Evolutionary conservation across 2,113 vertebrate species (phyloP).

Genomic region (Rhinoptilus africanus): DNA sequence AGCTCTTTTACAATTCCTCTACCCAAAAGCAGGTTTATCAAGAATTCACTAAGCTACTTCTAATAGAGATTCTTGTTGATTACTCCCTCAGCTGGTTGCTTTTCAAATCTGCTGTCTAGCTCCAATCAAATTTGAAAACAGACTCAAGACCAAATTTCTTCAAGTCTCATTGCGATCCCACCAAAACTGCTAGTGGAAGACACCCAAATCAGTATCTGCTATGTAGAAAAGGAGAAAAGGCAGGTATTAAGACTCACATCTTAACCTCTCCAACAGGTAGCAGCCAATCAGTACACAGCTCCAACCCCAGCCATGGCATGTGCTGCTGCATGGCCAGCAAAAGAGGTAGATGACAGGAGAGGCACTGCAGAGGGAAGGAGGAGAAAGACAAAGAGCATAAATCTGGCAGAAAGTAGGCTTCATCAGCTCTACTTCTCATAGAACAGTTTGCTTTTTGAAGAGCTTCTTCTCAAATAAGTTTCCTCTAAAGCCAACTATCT

Average conservation of each 20-base stretch:
- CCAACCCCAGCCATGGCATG: conserved; percentile 25
- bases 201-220: neutral
- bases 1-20: neutral
- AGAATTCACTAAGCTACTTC: neutral
- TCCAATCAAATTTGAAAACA: neutral
- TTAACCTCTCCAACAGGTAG: conserved; percentile 47
- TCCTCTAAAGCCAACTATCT: neutral
- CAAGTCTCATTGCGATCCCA: neutral
- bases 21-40: neutral
- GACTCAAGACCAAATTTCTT: neutral
- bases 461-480: neutral
- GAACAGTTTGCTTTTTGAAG: neutral
- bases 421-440: neutral
- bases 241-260: conserved; percentile 52
- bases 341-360: conserved; percentile 36
- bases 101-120: neutral
- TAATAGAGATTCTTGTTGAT: neutral
- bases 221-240: conserved; percentile 28
- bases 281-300: conserved; percentile 47
- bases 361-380: conserved; percentile 51
- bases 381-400: conserved; percentile 23
- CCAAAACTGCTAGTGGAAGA: neutral
- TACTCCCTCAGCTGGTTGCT: neutral
- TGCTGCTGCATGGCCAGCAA: conserved; percentile 23
- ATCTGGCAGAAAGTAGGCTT: neutral